Conservation (phyloP, 2,797 vertebrate species). For the Emys orbicularis region DNA sequence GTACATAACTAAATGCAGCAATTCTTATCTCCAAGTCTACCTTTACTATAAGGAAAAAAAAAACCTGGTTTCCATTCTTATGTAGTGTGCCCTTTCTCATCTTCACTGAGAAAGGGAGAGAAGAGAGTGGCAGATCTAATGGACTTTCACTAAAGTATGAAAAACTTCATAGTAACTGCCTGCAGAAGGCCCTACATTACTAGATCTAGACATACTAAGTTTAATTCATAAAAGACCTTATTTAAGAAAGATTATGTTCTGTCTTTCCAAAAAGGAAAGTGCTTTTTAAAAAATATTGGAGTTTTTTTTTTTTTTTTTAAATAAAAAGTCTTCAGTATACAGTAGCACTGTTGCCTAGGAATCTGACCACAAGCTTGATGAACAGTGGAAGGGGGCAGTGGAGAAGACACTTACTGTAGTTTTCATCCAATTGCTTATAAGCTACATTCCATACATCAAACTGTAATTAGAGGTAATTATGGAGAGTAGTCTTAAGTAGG, state of each 20-base stretch:
- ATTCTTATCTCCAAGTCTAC: not conserved
- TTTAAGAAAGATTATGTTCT: not conserved
- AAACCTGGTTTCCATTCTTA: too few relatives aligned
- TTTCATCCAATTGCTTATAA: not conserved
- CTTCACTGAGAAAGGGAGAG: not conserved
- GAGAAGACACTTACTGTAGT: too few relatives aligned
- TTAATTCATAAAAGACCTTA: not conserved
- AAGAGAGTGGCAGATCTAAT: not conserved
- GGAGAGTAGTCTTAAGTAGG: not conserved
- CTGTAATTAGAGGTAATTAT: not conserved
- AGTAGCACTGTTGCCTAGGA: not conserved
- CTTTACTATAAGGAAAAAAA: not conserved
- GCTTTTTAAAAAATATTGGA: not conserved
- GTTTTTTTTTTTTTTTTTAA: too few relatives aligned
- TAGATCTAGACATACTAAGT: not conserved
- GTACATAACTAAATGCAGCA: not conserved
- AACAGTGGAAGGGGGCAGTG: not conserved
- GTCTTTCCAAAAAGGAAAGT: not conserved
- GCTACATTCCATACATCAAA: not conserved
- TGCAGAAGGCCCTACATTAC: not conserved
- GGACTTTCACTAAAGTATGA: not conserved
- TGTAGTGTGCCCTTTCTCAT: not conserved
- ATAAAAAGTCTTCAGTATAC: not conserved
- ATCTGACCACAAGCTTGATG: not conserved
- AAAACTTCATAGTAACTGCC: not conserved